These are phyloP conservation scores for Scatophagus argus DNA, from an alignment of 2,113 vertebrate genomes.

Conservation along the genomic window DNA sequence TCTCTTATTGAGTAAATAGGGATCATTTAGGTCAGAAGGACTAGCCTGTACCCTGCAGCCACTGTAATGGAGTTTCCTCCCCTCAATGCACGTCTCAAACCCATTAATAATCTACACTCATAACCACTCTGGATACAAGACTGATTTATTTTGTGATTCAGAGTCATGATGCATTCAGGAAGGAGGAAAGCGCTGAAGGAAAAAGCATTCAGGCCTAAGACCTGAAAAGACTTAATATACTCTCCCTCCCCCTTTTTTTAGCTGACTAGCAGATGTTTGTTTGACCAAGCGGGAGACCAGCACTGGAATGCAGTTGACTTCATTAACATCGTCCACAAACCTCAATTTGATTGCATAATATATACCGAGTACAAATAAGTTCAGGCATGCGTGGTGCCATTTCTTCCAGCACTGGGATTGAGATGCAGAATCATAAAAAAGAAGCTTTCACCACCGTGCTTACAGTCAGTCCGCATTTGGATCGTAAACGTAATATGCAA, in stretches of 20 bases:
- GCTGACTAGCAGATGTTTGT: slow-evolving; percentile 70
- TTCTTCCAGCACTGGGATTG: slow-evolving; percentile 14
- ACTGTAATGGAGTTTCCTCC: slow-evolving; percentile 34
- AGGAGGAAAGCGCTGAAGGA: slow-evolving; percentile 1
- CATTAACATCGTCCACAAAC: slow-evolving; percentile 66
- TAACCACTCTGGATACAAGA: slow-evolving; percentile 56
- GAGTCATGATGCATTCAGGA: slow-evolving; percentile 38
- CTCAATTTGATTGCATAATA: slow-evolving; percentile 65
- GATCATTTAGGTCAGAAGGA: slow-evolving; percentile 46
- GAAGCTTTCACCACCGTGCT: background rate
- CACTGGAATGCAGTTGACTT: slow-evolving; percentile 47
- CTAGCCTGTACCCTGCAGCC: slow-evolving; percentile 28
- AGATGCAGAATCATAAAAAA: slow-evolving; percentile 21
- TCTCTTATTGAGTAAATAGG: slow-evolving; percentile 51
- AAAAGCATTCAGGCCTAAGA: slow-evolving; percentile 34
- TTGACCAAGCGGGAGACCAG: slow-evolving; percentile 51
- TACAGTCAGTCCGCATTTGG: slow-evolving; percentile 6
- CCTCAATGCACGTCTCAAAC: slow-evolving; percentile 36
- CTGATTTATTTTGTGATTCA: slow-evolving; percentile 55
- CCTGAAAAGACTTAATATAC: slow-evolving; percentile 39
- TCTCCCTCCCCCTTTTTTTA: slow-evolving; percentile 27
- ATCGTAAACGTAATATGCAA: slow-evolving; percentile 7
- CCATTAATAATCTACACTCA: slow-evolving; percentile 64
- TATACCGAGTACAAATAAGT: slow-evolving; percentile 56
- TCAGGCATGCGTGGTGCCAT: slow-evolving; percentile 42